Evolutionary conservation across 2,888 invertebrate species (phyloP).

Genomic region (Eupithecia subfuscata): DNA sequence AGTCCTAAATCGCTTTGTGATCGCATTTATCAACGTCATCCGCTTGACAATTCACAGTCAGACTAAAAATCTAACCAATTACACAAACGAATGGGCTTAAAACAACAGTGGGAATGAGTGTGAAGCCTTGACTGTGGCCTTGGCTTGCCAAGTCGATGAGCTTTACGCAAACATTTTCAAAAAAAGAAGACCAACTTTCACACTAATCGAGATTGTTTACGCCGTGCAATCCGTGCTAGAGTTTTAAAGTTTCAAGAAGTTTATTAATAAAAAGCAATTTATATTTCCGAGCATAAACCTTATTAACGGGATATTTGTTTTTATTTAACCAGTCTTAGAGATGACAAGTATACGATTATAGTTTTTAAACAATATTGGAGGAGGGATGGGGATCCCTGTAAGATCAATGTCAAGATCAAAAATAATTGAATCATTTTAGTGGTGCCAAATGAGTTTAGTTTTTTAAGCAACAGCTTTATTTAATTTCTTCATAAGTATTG

Average conservation of each 20-base stretch:
- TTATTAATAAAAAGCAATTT: not conserved
- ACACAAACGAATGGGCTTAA: not conserved
- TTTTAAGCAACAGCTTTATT: too few relatives aligned
- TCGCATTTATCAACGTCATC: slow-evolving; percentile 29
- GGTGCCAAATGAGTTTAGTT: too few relatives aligned
- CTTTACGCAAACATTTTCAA: not conserved
- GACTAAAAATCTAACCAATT: slow-evolving; percentile 9
- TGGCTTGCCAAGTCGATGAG: not conserved
- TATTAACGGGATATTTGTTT: not conserved
- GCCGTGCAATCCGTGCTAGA: not conserved
- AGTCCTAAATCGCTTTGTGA: slow-evolving; percentile 22
- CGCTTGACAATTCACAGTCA: slow-evolving; percentile 8
- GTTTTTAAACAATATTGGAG: not conserved
- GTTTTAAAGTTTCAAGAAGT: not conserved
- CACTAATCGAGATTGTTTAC: not conserved
- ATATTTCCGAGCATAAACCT: not conserved
- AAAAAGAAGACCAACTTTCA: not conserved
- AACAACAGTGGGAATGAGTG: not conserved
- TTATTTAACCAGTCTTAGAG: not conserved
- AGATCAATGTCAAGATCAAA: too few relatives aligned
- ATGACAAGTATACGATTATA: not conserved
- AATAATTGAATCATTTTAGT: too few relatives aligned
- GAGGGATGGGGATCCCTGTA: too few relatives aligned
- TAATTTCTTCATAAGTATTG: not conserved
- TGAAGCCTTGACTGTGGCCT: not conserved